Base-by-base conservation (phyloP, 2,888 invertebrate species). In the Punctoribates punctum region DNA sequence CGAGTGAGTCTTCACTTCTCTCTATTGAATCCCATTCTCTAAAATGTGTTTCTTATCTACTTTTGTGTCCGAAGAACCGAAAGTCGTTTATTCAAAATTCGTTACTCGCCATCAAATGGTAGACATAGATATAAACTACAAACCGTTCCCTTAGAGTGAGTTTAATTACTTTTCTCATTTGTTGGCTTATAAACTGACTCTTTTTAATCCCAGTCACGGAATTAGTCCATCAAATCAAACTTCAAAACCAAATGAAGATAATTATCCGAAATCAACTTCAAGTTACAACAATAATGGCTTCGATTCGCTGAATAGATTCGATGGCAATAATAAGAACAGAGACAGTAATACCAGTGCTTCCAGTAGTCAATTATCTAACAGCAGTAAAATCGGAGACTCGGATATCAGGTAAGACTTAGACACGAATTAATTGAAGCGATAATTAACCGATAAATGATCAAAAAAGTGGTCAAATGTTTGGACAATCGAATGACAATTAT, bases 41-140 rank as follows among this genome's bases (percentile, higher is more conserved):
- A 25, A 57, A 48, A 42, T 13, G 42, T 42, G n/a, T 48, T 48
- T 54, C 3, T 20, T n/a, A 54, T 20, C 8, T 25, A 29, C 25
- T 75, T 65, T 60, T 46, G 17, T 3, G 5, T 46, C n/a, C 17
- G 5, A 3, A 80, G 80, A 48, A 78, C 79, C 51, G 80, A 80
- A 42, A 80, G 78, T 51, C 77, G 80, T 54, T 76, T 79, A 48
- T 80, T 80, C 74, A 80, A 80, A 73, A 79, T 80, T 38, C 67
- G 80, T 29, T 80, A 80, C 73, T 79, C 79, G 60, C 80, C 80
- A 4, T 48, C 78, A 13, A 73, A 78, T 29, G 79, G 78, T 73
- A 76, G 77, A 51, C 77, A 77, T 29, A 78, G 57, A 13, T 73
- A 65, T 17, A 57, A 73, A 29, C 23, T 76, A 11, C 62, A 57